These are phyloP conservation scores for Sycophaga agraensis DNA, from an alignment of 1,140 invertebrate genomes.

Conservation along the genomic window DNA sequence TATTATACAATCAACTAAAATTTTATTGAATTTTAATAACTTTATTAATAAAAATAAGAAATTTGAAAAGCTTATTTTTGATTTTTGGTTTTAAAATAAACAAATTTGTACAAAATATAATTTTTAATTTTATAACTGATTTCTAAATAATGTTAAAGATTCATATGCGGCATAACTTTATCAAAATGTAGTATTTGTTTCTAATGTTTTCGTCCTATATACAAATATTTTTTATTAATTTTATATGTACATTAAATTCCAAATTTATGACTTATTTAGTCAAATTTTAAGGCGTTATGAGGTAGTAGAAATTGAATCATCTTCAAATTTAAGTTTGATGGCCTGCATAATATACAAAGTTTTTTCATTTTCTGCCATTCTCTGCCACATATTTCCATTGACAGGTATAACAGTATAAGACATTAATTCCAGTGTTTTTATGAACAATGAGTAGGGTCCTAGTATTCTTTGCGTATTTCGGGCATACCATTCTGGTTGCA, in stretches of 20 bases:
- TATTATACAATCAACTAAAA: constrained; percentile 22
- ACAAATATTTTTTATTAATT: constrained; percentile 10
- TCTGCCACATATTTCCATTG: constrained; percentile 45
- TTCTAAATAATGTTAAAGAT: background rate
- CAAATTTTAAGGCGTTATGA: background rate
- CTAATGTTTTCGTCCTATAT: constrained; percentile 6
- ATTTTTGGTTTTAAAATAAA: too few relatives aligned
- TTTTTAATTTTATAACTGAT: constrained; percentile 3
- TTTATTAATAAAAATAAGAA: background rate
- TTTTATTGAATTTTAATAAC: background rate
- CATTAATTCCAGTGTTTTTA: constrained; percentile 49
- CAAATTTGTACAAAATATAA: background rate
- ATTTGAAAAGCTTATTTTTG: too few relatives aligned
- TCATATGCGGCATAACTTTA: too few relatives aligned
- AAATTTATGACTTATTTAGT: background rate
- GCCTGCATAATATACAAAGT: constrained; percentile 57
- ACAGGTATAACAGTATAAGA: constrained; percentile 49
- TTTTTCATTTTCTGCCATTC: constrained; percentile 54
- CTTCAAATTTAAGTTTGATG: constrained; percentile 43
- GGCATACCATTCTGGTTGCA: constrained; percentile 45
- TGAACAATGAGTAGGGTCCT: constrained; percentile 38
- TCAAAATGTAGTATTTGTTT: constrained; percentile 6
- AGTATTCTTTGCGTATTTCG: constrained; percentile 47
- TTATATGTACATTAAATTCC: constrained; percentile 13
- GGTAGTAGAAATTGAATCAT: constrained; percentile 26